phyloP scores from a whole-genome alignment of 2,888 invertebrate species.

The Charanyca ferruginea region DNA sequence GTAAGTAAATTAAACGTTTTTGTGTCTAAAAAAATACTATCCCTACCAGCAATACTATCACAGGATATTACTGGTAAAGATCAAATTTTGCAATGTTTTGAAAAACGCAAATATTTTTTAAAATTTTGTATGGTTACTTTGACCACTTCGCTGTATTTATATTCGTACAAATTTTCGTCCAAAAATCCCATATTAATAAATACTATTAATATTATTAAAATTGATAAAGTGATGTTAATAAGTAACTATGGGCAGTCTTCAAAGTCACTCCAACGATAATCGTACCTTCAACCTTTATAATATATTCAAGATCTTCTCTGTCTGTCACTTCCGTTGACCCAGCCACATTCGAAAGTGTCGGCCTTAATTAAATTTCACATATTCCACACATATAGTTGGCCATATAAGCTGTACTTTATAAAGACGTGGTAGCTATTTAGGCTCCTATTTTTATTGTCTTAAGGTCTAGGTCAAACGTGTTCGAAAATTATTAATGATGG shows the following conservation, averaged over 20 bases:
- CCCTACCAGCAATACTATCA: too few relatives aligned
- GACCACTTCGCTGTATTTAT: too few relatives aligned
- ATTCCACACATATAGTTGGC: conserved; percentile 68
- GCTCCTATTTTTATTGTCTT: conserved; percentile 44
- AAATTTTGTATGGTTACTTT: too few relatives aligned
- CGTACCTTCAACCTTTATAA: conserved; percentile 52
- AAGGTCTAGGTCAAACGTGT: conserved; percentile 73
- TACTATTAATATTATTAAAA: not conserved
- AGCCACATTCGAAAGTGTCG: conserved; percentile 69
- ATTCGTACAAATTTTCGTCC: too few relatives aligned
- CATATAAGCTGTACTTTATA: conserved; percentile 51
- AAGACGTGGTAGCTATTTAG: conserved; percentile 28
- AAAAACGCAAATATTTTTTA: too few relatives aligned
- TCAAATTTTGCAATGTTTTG: too few relatives aligned
- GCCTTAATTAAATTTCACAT: conserved; percentile 69
- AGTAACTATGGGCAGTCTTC: not conserved
- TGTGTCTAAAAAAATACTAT: too few relatives aligned
- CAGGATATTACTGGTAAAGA: too few relatives aligned
- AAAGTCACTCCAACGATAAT: conserved; percentile 5
- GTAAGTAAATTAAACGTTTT: too few relatives aligned
- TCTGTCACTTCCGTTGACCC: conserved; percentile 59
- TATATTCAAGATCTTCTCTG: conserved; percentile 52
- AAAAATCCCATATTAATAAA: too few relatives aligned
- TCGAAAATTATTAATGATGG: conserved; percentile 35
- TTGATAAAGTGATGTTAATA: not conserved